These are phyloP conservation scores for Kuschelorhynchus macadamiae DNA, from an alignment of 2,888 invertebrate genomes.

Conservation along the genomic window DNA sequence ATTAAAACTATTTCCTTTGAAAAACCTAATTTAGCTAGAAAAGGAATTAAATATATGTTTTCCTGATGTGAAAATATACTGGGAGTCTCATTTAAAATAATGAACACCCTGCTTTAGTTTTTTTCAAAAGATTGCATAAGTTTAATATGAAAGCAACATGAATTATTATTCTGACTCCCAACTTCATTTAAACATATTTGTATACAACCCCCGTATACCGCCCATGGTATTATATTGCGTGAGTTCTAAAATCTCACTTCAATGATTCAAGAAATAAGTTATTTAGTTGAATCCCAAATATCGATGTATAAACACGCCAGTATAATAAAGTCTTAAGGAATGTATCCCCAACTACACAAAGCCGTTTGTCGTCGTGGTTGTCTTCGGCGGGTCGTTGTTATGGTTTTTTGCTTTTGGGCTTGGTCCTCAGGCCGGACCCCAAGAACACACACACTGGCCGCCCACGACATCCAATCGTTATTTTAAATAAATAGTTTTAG, in stretches of 20 bases:
- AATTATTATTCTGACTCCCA: no score
- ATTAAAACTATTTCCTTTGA: no score
- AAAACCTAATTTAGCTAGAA: no score
- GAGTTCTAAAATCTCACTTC: constrained; percentile 5
- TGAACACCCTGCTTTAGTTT: no score
- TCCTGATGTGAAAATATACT: no score
- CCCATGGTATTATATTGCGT: background rate
- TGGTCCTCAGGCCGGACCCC: constrained; percentile 49
- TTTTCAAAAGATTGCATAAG: no score
- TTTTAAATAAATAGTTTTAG: constrained; percentile 58
- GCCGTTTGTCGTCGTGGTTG: constrained; percentile 48
- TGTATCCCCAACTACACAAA: constrained; percentile 41
- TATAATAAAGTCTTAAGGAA: constrained; percentile 47
- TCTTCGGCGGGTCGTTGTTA: constrained; percentile 50
- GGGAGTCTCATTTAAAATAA: no score
- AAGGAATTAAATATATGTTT: no score
- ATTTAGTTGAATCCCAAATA: constrained; percentile 24
- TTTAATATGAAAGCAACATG: no score
- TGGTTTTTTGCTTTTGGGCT: constrained; percentile 57
- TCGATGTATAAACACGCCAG: constrained; percentile 16
- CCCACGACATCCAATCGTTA: constrained; percentile 59
- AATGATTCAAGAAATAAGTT: background rate
- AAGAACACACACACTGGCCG: constrained; percentile 57
- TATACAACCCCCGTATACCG: no score
- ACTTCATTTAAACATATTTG: no score